phyloP scores from a whole-genome alignment of 1,140 invertebrate genomes.

The Pemphigus obesinymphae region DNA sequence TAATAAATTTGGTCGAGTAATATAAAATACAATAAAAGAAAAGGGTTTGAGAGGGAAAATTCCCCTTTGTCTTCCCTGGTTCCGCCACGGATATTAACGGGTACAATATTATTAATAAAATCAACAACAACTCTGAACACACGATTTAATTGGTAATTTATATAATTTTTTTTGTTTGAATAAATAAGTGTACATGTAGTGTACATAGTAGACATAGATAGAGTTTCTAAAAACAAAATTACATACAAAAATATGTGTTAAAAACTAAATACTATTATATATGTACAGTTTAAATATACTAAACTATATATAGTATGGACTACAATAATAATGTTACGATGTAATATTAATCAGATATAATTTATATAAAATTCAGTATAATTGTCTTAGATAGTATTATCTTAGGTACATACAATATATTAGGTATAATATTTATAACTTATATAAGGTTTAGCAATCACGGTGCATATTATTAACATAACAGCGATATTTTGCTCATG shows the following conservation, averaged over 20 bases:
- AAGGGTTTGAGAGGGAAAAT: too few relatives aligned
- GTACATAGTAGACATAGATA: too few relatives aligned
- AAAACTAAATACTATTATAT: not conserved
- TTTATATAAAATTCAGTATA: not conserved
- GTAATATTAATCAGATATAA: not conserved
- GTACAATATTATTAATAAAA: not conserved
- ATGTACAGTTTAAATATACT: not conserved
- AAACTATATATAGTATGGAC: not conserved
- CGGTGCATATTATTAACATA: not conserved
- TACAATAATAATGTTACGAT: not conserved
- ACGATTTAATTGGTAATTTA: not conserved
- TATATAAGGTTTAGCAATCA: not conserved
- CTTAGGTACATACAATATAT: too few relatives aligned
- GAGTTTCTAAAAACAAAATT: not conserved
- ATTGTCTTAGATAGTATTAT: too few relatives aligned
- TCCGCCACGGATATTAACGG: too few relatives aligned
- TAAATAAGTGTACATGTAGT: slow-evolving; percentile 2
- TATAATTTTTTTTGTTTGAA: not conserved
- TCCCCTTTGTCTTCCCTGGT: too few relatives aligned
- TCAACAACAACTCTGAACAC: too few relatives aligned
- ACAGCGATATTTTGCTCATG: not conserved
- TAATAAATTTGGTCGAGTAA: too few relatives aligned
- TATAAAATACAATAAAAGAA: too few relatives aligned
- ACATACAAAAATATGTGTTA: not conserved
- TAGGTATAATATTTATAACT: too few relatives aligned